These are phyloP conservation scores for Meleagris gallopavo DNA, from an alignment of 2,113 vertebrate genomes.

Conservation along the genomic window DNA sequence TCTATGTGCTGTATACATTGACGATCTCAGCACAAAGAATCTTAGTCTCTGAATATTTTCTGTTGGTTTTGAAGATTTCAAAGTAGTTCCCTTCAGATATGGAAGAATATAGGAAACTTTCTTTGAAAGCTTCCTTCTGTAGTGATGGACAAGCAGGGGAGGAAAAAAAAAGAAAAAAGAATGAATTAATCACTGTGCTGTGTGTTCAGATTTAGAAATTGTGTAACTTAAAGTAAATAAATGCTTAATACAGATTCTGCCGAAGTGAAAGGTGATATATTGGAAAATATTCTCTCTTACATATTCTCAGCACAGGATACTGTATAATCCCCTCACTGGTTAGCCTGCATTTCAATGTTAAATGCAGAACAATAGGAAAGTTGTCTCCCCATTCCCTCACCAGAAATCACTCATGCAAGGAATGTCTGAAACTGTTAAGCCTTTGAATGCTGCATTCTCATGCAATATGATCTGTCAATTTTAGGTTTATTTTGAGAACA, in stretches of 20 bases:
- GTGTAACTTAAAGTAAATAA: neutral
- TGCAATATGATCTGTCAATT: neutral
- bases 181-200: neutral
- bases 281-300: neutral
- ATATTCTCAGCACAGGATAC: neutral
- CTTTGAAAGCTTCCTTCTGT: neutral
- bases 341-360: neutral
- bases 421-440: neutral
- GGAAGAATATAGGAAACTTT: neutral
- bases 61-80: neutral
- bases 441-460: neutral
- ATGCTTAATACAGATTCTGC: neutral
- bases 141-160: neutral
- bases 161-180: neutral
- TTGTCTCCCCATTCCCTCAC: neutral
- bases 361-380: neutral
- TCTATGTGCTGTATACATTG: neutral
- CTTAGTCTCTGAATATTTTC: neutral
- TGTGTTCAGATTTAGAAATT: neutral
- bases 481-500: neutral
- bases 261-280: neutral
- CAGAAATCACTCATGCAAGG: neutral
- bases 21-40: neutral
- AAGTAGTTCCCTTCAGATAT: neutral
- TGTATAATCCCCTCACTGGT: neutral